Evolutionary conservation across 2,113 vertebrate species (phyloP).

Genomic region (Cairina moschata): DNA sequence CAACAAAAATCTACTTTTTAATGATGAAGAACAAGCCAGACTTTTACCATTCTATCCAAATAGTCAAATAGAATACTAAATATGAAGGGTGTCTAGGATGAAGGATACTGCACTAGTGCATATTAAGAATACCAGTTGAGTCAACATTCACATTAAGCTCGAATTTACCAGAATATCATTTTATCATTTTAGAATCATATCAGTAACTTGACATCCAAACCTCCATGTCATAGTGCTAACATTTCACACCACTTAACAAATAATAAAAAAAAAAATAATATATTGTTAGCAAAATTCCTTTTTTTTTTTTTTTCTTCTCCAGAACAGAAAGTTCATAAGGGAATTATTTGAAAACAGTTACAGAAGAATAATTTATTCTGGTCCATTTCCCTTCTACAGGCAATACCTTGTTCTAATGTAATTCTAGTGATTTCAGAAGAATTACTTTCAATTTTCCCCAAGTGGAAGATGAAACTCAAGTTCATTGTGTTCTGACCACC

Average conservation of each 20-base stretch:
- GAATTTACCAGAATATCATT: not conserved
- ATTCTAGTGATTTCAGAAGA: not conserved
- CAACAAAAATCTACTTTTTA: not conserved
- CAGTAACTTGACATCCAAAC: not conserved
- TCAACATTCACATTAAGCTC: not conserved
- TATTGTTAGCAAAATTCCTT: not conserved
- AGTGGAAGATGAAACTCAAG: not conserved
- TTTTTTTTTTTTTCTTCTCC: not conserved
- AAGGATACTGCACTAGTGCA: not conserved
- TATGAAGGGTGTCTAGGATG: not conserved
- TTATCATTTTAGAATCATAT: not conserved
- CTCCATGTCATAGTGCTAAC: not conserved
- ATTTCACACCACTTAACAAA: not conserved
- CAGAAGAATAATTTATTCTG: not conserved
- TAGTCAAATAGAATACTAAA: not conserved
- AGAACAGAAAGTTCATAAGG: not conserved
- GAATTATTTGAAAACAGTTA: conserved; percentile 6
- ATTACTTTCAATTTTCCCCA: not conserved
- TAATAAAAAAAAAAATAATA: not conserved
- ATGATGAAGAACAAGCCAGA: not conserved
- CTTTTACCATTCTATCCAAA: not conserved
- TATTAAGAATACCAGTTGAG: not conserved
- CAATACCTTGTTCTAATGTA: not conserved
- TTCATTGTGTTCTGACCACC: not conserved
- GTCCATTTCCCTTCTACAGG: not conserved